phyloP scores from a whole-genome alignment of 1,140 invertebrate species.

The Diorhabda sublineata region DNA sequence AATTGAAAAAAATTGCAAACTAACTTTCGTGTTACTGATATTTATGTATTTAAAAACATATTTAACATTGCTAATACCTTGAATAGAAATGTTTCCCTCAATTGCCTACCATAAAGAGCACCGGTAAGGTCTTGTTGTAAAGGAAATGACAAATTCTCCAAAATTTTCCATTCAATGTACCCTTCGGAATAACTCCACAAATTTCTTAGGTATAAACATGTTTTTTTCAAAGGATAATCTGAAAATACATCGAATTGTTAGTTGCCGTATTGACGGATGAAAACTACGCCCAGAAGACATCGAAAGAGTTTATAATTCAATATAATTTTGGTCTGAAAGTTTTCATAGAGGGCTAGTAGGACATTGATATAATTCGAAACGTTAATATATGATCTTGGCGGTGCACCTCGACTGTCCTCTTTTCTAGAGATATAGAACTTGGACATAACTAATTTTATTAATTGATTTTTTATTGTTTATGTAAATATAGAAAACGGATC shows the following conservation, averaged over 20 bases:
- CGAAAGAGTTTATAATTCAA: too few species aligned
- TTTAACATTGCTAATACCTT: slow-evolving; percentile 9
- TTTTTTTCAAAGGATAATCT: slow-evolving; percentile 5
- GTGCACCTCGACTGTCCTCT: too few species aligned
- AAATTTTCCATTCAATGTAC: not conserved
- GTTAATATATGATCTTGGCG: too few species aligned
- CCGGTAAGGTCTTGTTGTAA: slow-evolving; percentile 9
- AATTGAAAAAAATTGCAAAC: slow-evolving; percentile 16
- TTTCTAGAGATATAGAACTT: not conserved
- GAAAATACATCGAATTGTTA: not conserved
- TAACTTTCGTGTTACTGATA: not conserved
- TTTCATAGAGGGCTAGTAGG: too few species aligned
- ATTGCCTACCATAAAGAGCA: slow-evolving; percentile 6
- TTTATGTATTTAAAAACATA: not conserved
- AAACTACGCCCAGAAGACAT: too few species aligned
- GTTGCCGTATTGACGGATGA: too few species aligned
- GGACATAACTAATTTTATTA: not conserved
- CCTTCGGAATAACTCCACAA: slow-evolving; percentile 7
- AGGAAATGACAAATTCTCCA: slow-evolving; percentile 1
- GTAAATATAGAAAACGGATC: not conserved
- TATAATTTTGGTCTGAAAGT: too few species aligned
- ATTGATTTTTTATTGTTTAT: not conserved
- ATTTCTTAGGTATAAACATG: slow-evolving; percentile 7
- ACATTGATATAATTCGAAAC: too few species aligned
- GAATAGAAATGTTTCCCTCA: slow-evolving; percentile 12